Base-by-base conservation (phyloP, 2,888 invertebrate species). In the Pilophorus perplexus region DNA sequence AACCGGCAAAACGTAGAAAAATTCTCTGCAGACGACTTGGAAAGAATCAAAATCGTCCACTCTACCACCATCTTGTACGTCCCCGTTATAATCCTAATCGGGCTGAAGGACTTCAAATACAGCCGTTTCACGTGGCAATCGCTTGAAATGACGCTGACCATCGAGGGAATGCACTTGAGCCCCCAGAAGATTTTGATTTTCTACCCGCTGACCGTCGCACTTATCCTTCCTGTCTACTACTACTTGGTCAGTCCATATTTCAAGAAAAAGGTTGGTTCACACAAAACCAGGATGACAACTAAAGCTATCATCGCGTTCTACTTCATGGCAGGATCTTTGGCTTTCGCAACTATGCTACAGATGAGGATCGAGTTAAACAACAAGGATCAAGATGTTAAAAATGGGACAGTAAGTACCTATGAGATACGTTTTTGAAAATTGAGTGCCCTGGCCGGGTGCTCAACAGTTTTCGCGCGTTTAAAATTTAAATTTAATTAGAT, bases 51-150 rank as follows among this genome's bases (percentile, higher is more conserved):
- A 44, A 33, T 59, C 1, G 25, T 59, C 4, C 59, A 59, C 14
- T 59, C 59, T 4, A 44, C 44, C 4, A 14, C 44, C n/a, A 40
- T 44, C 10, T 20, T 59, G 12, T 59, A 59, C 12, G 42, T 59
- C 2, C 59, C 59, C 3, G 59, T 59, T 12, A 59, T 59, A 3
- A 59, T 59, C 6, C 59, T 59, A 14, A 59, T 59, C 8, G 59
- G 59, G 16, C 59, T 59, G 23, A 59, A 59, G 23, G 59, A 59
- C 44, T 22, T 59, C n/a, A 59, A 59, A 59, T 59, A 33, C 27
- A 59, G 59, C 44, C 4, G 40, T 14, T 59, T 27, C 10, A 44
- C 44, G n/a, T 42, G 42, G 59, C 59, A 59, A 25, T 25, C 33
- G 10, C 40, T n/a, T 10, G 14, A 42, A 16, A 25, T 59, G 28